Evolutionary conservation across 2,113 vertebrate genomes (phyloP).

Genomic region (Craseonycteris thonglongyai): DNA sequence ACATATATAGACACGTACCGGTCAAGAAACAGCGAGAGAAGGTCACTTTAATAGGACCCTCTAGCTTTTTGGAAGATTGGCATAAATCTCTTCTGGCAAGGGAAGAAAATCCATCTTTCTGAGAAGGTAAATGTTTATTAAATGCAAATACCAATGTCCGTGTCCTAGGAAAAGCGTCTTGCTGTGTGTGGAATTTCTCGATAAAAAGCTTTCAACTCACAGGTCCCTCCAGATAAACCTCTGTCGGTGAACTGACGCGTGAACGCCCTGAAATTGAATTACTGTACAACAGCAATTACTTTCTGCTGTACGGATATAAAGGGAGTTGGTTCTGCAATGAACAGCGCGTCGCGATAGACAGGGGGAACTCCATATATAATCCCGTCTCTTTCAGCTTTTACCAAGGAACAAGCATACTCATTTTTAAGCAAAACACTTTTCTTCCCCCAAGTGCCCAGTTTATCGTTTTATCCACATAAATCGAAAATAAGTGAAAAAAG

Average conservation of each 20-base stretch:
- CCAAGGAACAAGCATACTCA: conserved; percentile 34
- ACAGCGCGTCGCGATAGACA: conserved; percentile 72
- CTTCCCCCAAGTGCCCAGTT: conserved; percentile 55
- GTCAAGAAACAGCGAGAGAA: conserved; percentile 44
- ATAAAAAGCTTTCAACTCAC: conserved; percentile 88
- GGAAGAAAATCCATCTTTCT: conserved; percentile 65
- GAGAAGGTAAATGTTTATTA: conserved; percentile 76
- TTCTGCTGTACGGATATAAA: conserved; percentile 81
- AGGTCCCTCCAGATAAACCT: conserved; percentile 86
- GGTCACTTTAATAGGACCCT: conserved; percentile 9
- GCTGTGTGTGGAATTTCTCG: conserved; percentile 83
- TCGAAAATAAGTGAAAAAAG: conserved; percentile 36
- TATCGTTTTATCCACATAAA: conserved; percentile 62
- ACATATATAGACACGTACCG: conserved; percentile 6
- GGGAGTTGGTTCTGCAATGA: conserved; percentile 77
- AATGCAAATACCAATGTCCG: conserved; percentile 80
- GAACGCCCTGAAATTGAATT: conserved; percentile 91
- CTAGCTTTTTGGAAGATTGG: conserved; percentile 55
- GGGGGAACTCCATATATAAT: conserved; percentile 61
- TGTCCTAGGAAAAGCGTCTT: conserved; percentile 73
- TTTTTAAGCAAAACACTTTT: conserved; percentile 65
- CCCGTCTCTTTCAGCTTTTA: conserved; percentile 64
- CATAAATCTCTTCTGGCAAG: conserved; percentile 62
- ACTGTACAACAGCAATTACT: conserved; percentile 89
- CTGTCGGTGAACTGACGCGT: conserved; percentile 82